Evolutionary conservation across 2,113 vertebrate genomes (phyloP), one percentile per base, ranked within the genome.

Genomic region (Equus quagga): DNA sequence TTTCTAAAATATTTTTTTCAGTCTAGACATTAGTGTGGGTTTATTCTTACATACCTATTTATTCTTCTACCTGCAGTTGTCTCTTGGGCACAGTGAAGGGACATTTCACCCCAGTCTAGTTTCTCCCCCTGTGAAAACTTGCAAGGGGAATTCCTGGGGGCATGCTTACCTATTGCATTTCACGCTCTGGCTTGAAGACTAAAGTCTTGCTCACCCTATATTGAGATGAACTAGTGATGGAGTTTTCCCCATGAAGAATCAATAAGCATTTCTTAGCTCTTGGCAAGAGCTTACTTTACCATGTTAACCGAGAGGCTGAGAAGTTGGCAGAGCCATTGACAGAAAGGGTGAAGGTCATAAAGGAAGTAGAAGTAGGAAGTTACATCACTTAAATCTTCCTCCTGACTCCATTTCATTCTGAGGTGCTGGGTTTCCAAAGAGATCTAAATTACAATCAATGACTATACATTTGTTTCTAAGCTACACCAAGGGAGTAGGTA

Each of bases 291-390:
- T 49, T 41, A 33, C 24, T 33, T 94, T 33, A 19, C 56, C 17
- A 10, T 21, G 33, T 24, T 41, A 54, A n/a, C 10, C 4, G 9
- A 17, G 56, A 51, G 24, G 4, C 8, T 36, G 70, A 75, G 84
- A 67, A 44, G 26, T 15, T 80, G 83, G 60, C 9, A 78, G 60
- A 76, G 33, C 44, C 28, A 8, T n/a, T 41, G 79, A 84, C 64
- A 84, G 58, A 64, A 91, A 93, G 28, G 54, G 9, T n/a, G 54
- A 92, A 86, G 73, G 81, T 82, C 49, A 76, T 65, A 97, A 72
- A 81, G 28, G 81, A 95, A 84, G 73, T 10, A 78, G 69, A 94
- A 78, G 62, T 11, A 54, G 62, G 21, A 84, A 72, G 36, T 62
- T 51, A 6, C 8, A 23, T 78, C 51, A 80, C 33, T 64, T 28